Evolutionary conservation across 2,113 vertebrate species (phyloP).

Genomic region (Tragulus kanchil): DNA sequence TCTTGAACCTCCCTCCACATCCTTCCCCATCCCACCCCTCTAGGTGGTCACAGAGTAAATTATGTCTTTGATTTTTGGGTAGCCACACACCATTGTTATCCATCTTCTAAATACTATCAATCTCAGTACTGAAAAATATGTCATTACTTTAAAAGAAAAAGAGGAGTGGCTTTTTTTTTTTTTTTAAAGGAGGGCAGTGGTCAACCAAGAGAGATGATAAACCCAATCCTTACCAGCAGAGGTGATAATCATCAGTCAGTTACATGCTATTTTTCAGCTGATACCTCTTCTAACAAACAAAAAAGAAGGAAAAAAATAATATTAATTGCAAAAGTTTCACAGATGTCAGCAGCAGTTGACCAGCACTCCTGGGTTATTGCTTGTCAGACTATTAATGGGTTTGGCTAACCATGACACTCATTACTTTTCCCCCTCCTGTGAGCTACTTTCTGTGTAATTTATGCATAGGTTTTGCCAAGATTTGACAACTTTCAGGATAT

Average conservation of each 20-base stretch:
- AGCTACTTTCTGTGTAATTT: constrained; percentile 93
- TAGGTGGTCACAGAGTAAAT: not conserved
- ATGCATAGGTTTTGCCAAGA: constrained; percentile 94
- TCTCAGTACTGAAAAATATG: not conserved
- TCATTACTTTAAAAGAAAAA: not conserved
- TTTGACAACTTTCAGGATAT: constrained; percentile 94
- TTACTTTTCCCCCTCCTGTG: constrained; percentile 92
- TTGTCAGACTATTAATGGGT: constrained; percentile 93
- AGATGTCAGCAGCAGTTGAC: constrained; percentile 92
- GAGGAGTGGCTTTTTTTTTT: not conserved
- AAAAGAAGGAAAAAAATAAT: constrained; percentile 73
- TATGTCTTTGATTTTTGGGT: constrained; percentile 2
- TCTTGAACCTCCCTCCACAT: not conserved
- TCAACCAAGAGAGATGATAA: constrained; percentile 76
- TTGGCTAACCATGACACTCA: constrained; percentile 93
- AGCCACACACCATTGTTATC: not conserved
- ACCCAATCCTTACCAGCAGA: constrained; percentile 75
- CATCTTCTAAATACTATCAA: constrained; percentile 29
- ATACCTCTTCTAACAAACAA: constrained; percentile 84
- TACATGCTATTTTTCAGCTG: constrained; percentile 87
- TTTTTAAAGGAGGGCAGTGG: constrained; percentile 33
- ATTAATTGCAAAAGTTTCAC: constrained; percentile 92
- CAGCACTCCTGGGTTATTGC: constrained; percentile 92
- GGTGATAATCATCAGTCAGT: constrained; percentile 87
- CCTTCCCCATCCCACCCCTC: not conserved